Evolutionary conservation across 1,140 invertebrate genomes (phyloP).

Genomic region (Parasteatoda tepidariorum): DNA sequence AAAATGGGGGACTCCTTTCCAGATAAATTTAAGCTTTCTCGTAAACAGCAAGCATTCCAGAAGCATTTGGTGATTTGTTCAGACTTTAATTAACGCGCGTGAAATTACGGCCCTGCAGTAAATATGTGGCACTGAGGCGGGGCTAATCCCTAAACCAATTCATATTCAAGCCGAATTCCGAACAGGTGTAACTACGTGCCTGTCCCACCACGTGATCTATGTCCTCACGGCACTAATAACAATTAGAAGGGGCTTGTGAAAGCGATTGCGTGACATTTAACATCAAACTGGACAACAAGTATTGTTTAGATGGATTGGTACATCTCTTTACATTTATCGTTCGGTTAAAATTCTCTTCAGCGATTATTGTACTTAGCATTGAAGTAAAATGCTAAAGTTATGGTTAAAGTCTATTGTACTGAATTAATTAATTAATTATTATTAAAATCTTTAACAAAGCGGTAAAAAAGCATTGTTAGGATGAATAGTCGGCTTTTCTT

Average conservation of each 20-base stretch:
- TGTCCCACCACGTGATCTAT: constrained; percentile 19
- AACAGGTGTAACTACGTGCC: constrained; percentile 39
- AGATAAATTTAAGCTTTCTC: constrained; percentile 43
- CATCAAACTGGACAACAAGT: constrained; percentile 12
- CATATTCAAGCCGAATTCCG: constrained; percentile 14
- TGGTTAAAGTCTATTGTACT: too few relatives aligned
- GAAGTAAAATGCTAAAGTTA: too few relatives aligned
- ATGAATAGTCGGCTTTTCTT: too few relatives aligned
- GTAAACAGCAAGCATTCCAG: constrained; percentile 34
- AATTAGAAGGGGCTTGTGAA: constrained; percentile 8
- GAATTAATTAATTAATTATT: too few relatives aligned
- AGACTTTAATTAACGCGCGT: constrained; percentile 51
- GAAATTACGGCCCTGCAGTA: constrained; percentile 32
- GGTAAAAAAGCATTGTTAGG: too few relatives aligned
- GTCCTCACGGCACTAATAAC: constrained; percentile 26
- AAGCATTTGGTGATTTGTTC: constrained; percentile 45
- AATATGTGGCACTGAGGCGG: constrained; percentile 11
- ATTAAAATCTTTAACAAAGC: too few relatives aligned
- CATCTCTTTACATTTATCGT: too few relatives aligned
- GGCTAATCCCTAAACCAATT: background rate
- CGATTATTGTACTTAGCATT: too few relatives aligned
- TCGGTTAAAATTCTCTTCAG: too few relatives aligned
- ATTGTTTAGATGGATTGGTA: background rate
- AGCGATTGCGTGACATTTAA: constrained; percentile 26
- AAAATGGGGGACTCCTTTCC: background rate